Conservation (phyloP, 2,888 invertebrate species). For the Choristoneura rosaceana region DNA sequence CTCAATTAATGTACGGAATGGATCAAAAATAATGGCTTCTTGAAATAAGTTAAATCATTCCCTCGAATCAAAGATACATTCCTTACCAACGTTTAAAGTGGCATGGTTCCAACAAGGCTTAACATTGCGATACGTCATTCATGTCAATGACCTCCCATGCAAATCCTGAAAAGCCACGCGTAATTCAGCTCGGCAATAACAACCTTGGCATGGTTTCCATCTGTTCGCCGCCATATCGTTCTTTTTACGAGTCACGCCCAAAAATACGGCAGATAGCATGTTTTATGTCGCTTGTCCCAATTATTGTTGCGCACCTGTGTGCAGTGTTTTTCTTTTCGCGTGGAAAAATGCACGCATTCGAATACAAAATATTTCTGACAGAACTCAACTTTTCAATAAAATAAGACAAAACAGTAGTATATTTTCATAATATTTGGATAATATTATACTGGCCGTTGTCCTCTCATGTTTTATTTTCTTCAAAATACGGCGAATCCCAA, state of each 20-base stretch:
- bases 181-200: slow-evolving; percentile 1
- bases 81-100: neutral
- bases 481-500: too few species aligned
- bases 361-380: too few species aligned
- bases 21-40: too few species aligned
- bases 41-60: too few species aligned
- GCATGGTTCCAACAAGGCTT: neutral
- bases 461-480: too few species aligned
- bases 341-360: neutral
- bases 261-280: slow-evolving; percentile 13
- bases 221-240: slow-evolving; percentile 10
- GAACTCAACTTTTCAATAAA: too few species aligned
- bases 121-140: neutral
- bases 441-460: too few species aligned
- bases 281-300: slow-evolving; percentile 22
- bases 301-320: slow-evolving; percentile 4
- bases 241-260: slow-evolving; percentile 14
- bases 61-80: neutral
- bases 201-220: slow-evolving; percentile 18
- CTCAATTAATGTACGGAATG: too few species aligned
- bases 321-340: too few species aligned
- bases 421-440: too few species aligned
- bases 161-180: neutral
- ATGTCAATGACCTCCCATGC: slow-evolving; percentile 5
- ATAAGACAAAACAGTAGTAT: too few species aligned